These are phyloP conservation scores for Ooceraea biroi DNA, from an alignment of 1,140 invertebrate species.

Conservation along the genomic window DNA sequence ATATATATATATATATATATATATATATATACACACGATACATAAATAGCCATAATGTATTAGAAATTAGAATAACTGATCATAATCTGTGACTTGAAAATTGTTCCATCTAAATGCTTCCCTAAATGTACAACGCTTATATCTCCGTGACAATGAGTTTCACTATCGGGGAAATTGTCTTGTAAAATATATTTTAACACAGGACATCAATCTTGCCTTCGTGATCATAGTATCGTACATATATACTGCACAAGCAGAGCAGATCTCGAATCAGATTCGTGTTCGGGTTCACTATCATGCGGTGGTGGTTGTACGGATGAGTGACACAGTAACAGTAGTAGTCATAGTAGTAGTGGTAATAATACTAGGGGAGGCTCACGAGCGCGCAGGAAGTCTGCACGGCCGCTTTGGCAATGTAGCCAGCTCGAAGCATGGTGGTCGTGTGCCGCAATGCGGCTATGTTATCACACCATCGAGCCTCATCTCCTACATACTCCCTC, in stretches of 20 bases:
- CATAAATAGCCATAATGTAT: too few relatives aligned
- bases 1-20: too few relatives aligned
- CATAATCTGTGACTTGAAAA: too few relatives aligned
- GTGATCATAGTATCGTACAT: not conserved
- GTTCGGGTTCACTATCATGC: conserved; percentile 5
- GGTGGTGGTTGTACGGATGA: conserved; percentile 4
- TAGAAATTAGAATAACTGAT: too few relatives aligned
- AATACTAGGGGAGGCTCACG: conserved; percentile 25
- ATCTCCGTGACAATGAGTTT: too few relatives aligned
- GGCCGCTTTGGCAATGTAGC: conserved; percentile 68
- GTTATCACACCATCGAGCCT: conserved; percentile 77
- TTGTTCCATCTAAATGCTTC: not conserved
- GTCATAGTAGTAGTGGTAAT: conserved; percentile 24
- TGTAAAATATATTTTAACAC: conserved; percentile 38
- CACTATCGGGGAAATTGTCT: too few relatives aligned
- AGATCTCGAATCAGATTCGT: not conserved
- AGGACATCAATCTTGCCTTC: conserved; percentile 17
- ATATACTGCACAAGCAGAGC: not conserved
- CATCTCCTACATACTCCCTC: conserved; percentile 39
- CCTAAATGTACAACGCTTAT: not conserved
- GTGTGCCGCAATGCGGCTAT: conserved; percentile 77
- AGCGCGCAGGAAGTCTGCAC: conserved; percentile 57
- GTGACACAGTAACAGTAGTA: conserved; percentile 18
- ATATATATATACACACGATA: too few relatives aligned
- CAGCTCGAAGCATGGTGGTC: conserved; percentile 71